Evolutionary conservation across 1,140 invertebrate species (phyloP), one percentile per base, ranked within the genome.

Genomic region (Leptestheria dahalacensis): DNA sequence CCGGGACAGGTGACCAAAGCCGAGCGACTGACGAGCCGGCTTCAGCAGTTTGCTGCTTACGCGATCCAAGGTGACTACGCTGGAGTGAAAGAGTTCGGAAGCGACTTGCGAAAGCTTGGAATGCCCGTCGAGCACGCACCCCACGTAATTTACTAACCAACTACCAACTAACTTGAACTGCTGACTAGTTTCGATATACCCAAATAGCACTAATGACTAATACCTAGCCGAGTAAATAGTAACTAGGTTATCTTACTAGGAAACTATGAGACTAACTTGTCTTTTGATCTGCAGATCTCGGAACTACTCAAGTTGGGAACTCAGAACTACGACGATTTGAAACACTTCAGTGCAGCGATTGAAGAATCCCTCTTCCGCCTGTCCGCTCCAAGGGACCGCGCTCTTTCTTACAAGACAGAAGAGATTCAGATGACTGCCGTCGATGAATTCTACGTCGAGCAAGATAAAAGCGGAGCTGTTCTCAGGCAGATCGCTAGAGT

Each of bases 61-160:
- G 88, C 88, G n/a, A 91, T 91, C 66, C 87, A 90, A 66, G 89
- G 88, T 18, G 89, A 93, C 73, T 91, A 91, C 70, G 84, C 90
- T 71, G 88, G 88, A 6, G 84, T 89, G 33, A 91, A 91, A 69
- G 89, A 93, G 72, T 92, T 92, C 68, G 88, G 88, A 59, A 90
- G 87, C 68, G 88, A 93, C 71, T 75, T 92, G 24, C 87, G 86
- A 64, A 96, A 96, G 74, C 78, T 96, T 21, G 93, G 93, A 20
- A 75, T 96, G 71, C 95, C 96, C 0, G 86, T 99, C 0, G 95
- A 99, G 74, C 96, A 99, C 72, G 90, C 94, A 10, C 91, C 93
- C 18, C 90, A 92, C 77, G 82, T 82, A 72, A 63, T 47, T 23
- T 0, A 6, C 4, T 4, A 0, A 59, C 0, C 3, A 20, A 11